A percentile compares a stretch with the other conserved stretches of the same genome.
phyloP scores from a whole-genome alignment of 2,113 vertebrate species.

The Ranitomeya imitator region DNA sequence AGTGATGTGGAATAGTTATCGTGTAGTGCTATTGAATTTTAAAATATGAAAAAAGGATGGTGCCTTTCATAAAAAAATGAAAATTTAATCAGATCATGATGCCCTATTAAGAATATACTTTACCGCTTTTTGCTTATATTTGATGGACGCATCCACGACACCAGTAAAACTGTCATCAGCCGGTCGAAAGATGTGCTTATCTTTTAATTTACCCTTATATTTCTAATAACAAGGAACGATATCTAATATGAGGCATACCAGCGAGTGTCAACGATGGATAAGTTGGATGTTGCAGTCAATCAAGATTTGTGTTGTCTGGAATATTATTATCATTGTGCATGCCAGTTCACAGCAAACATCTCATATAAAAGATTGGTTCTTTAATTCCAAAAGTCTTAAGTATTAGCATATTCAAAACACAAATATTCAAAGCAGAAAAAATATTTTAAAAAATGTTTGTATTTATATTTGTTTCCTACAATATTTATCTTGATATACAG shows the following conservation, averaged over 20 bases:
- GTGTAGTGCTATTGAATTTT: background rate
- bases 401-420: constrained; percentile 20
- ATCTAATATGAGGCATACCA: constrained; percentile 44
- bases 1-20: background rate
- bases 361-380: constrained; percentile 29
- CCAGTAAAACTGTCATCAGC: constrained; percentile 41
- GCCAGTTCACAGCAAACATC: constrained; percentile 28
- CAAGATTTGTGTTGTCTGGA: constrained; percentile 24
- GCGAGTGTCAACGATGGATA: constrained; percentile 49
- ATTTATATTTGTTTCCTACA: background rate
- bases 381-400: constrained; percentile 24
- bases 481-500: too few relatives aligned
- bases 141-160: constrained; percentile 38
- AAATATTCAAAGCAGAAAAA: constrained; percentile 41
- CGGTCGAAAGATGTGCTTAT: constrained; percentile 38
- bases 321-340: constrained; percentile 36
- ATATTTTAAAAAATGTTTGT: background rate
- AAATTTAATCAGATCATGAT: constrained; percentile 24
- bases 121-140: constrained; percentile 1
- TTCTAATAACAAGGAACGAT: constrained; percentile 49
- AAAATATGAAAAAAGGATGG: constrained; percentile 31
- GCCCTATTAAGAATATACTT: constrained; percentile 40
- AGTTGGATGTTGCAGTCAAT: constrained; percentile 53
- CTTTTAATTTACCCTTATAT: constrained; percentile 51
- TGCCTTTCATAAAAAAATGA: constrained; percentile 40